Conservation (phyloP, 2,888 invertebrate genomes). For the Amphimallon solstitiale region DNA sequence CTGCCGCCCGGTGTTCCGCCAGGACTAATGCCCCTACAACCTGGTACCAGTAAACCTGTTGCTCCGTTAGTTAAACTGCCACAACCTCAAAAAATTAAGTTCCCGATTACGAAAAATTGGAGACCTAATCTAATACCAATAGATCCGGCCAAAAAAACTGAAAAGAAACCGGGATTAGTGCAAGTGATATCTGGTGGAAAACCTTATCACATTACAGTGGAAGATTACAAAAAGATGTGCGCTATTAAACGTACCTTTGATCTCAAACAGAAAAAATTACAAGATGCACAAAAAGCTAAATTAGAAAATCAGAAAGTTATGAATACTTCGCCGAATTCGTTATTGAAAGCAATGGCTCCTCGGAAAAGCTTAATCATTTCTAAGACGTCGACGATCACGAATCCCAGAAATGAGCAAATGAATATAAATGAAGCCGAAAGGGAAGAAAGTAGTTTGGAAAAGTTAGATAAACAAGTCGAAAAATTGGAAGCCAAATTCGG, state of each 20-base stretch:
- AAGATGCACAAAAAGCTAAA: conserved; percentile 65
- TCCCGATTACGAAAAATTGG: conserved; percentile 74
- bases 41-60: conserved; percentile 54
- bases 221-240: conserved; percentile 84
- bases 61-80: conserved; percentile 52
- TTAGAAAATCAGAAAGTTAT: conserved; percentile 25
- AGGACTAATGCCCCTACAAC: conserved; percentile 60
- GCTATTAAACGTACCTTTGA: conserved; percentile 72
- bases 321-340: conserved; percentile 46
- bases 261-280: conserved; percentile 65
- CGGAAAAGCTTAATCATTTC: conserved; percentile 55
- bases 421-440: conserved; percentile 40
- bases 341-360: conserved; percentile 54
- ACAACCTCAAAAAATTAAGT: conserved; percentile 62
- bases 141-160: conserved; percentile 56
- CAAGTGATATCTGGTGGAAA: conserved; percentile 82
- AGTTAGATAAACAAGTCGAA: conserved; percentile 64
- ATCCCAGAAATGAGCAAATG: conserved; percentile 10
- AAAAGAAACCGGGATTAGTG: conserved; percentile 69
- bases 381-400: conserved; percentile 54
- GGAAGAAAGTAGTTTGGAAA: conserved; percentile 60
- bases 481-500: conserved; percentile 59
- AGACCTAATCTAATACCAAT: conserved; percentile 78
- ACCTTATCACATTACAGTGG: conserved; percentile 80
- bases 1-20: conserved; percentile 53